phyloP scores from a whole-genome alignment of 2,113 vertebrate species.

The Lamprotornis superbus region DNA sequence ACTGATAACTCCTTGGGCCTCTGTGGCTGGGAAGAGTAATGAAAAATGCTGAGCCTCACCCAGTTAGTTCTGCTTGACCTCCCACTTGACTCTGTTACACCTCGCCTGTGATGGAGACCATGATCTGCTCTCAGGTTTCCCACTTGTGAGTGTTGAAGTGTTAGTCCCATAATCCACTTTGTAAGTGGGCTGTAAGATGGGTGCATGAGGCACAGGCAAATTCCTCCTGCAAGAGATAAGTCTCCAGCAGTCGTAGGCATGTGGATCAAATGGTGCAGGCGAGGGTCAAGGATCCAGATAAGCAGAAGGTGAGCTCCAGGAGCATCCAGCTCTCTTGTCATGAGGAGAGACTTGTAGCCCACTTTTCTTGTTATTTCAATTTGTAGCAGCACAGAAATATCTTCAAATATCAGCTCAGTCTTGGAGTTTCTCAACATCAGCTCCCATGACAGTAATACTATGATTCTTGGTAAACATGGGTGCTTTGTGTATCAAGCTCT shows the following conservation, averaged over 20 bases:
- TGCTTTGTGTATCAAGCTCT: background rate
- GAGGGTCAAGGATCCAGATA: constrained; percentile 72
- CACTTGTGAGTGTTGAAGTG: constrained; percentile 78
- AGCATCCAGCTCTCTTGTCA: background rate
- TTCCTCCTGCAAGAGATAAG: constrained; percentile 67
- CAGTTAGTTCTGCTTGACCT: constrained; percentile 72
- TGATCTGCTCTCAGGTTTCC: constrained; percentile 62
- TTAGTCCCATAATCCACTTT: constrained; percentile 74
- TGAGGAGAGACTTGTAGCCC: background rate
- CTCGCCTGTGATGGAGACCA: constrained; percentile 70
- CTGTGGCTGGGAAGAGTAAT: background rate
- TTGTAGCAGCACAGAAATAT: background rate
- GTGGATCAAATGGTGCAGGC: constrained; percentile 66
- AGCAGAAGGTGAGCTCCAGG: constrained; percentile 26
- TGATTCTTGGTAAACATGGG: background rate
- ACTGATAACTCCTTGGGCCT: background rate
- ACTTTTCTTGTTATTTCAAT: constrained; percentile 35
- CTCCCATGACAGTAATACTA: background rate
- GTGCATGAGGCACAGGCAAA: constrained; percentile 62
- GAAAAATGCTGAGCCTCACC: background rate
- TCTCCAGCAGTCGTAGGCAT: constrained; percentile 10
- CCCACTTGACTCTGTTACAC: constrained; percentile 78
- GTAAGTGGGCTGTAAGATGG: constrained; percentile 62
- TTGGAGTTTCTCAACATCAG: background rate
- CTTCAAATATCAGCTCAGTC: constrained; percentile 32